These are phyloP conservation scores for Phrynocephalus vlangalii DNA, from an alignment of 2,797 vertebrate genomes.

Conservation along the genomic window DNA sequence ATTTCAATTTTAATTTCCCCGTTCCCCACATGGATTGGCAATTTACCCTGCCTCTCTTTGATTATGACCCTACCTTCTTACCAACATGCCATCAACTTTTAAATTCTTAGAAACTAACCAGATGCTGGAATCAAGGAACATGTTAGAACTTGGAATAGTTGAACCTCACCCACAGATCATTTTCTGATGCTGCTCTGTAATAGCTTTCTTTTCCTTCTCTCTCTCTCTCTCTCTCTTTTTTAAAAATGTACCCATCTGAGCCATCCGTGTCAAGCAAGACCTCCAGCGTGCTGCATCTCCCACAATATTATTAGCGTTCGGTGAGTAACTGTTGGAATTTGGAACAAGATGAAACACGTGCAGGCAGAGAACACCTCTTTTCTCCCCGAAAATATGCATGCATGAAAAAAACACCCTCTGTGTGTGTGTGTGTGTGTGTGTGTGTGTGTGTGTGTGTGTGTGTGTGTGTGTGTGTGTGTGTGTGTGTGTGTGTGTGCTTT, in stretches of 20 bases:
- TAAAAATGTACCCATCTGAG: conserved; percentile 31
- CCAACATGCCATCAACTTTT: conserved; percentile 26
- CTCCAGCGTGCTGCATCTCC: conserved; percentile 69
- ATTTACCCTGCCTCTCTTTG: not conserved
- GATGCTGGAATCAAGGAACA: conserved; percentile 68
- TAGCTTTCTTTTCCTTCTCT: conserved; percentile 36
- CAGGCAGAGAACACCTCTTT: conserved; percentile 51
- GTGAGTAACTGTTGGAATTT: conserved; percentile 80
- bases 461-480: too few relatives aligned
- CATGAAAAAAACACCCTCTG: conserved; percentile 16
- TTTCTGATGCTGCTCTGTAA: conserved; percentile 47
- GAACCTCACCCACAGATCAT: conserved; percentile 68
- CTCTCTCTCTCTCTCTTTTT: conserved; percentile 5
- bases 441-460: too few relatives aligned
- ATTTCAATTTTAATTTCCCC: not conserved
- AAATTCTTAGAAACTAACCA: conserved; percentile 33
- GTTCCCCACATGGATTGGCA: not conserved
- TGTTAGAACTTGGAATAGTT: conserved; percentile 74
- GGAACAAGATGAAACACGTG: conserved; percentile 74
- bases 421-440: too few relatives aligned
- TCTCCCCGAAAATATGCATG: conserved; percentile 69
- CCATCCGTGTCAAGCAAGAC: conserved; percentile 64
- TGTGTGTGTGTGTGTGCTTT: conserved; percentile 26
- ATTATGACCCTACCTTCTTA: not conserved
- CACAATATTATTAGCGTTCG: conserved; percentile 66